Percentiles rank a stretch among this genome's conserved stretches.
These are phyloP conservation scores for Stegostoma tigrinum DNA, from an alignment of 2,113 vertebrate genomes.

Conservation along the genomic window DNA sequence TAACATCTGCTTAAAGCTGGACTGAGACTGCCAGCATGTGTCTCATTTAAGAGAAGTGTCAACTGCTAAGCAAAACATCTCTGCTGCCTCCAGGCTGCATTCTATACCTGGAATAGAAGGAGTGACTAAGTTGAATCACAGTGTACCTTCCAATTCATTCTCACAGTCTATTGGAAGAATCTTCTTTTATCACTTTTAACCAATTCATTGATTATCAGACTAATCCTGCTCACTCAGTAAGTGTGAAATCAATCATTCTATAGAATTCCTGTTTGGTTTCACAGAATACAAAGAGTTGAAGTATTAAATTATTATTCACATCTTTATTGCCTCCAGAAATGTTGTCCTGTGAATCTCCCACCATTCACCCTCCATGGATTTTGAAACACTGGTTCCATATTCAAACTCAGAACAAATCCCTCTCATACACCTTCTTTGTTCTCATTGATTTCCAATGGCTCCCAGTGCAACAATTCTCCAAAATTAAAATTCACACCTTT, in stretches of 20 bases:
- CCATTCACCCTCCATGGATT: background rate
- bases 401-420: background rate
- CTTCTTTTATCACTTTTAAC: background rate
- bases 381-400: background rate
- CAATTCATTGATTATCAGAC: background rate
- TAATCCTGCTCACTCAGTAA: background rate
- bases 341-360: background rate
- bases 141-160: background rate
- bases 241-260: no score
- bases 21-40: background rate
- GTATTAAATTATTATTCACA: background rate
- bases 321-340: background rate
- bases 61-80: background rate
- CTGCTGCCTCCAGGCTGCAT: background rate
- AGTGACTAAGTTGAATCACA: background rate
- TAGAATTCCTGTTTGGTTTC: background rate
- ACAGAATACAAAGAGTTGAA: no score
- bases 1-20: slow-evolving; percentile 1
- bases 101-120: background rate
- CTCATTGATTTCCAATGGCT: background rate
- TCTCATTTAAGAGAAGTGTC: slow-evolving; percentile 23
- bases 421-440: background rate
- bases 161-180: no score
- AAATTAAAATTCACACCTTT: background rate
- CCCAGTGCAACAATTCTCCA: background rate